These are phyloP conservation scores for Pagetopsis macropterus DNA, from an alignment of 2,797 vertebrate genomes.

Conservation along the genomic window DNA sequence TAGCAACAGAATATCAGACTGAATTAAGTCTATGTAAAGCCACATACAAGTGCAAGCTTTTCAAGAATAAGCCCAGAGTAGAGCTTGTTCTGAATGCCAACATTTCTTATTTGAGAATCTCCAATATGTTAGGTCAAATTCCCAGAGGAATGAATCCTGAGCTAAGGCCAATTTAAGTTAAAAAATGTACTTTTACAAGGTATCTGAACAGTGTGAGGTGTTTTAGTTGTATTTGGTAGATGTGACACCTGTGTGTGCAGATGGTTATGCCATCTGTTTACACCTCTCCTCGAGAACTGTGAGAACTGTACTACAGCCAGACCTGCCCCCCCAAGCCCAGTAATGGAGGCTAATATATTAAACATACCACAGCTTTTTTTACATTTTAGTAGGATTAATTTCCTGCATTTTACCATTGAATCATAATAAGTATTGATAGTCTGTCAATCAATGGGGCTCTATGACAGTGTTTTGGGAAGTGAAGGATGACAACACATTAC, in stretches of 20 bases:
- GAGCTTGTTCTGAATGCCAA: conserved; percentile 6
- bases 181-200: neutral
- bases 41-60: neutral
- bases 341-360: conserved; percentile 39
- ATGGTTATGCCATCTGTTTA: conserved; percentile 63
- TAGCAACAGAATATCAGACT: neutral
- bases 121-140: neutral
- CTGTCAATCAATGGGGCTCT: neutral
- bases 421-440: neutral
- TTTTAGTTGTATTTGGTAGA: conserved; percentile 24
- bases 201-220: conserved; percentile 19
- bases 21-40: neutral
- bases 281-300: conserved; percentile 44
- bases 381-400: neutral
- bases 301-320: conserved; percentile 34
- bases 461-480: neutral
- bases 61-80: neutral
- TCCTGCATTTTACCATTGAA: neutral
- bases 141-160: neutral
- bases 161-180: neutral
- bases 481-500: neutral
- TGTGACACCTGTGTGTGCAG: conserved; percentile 56
- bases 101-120: neutral
- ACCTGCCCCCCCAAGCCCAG: conserved; percentile 18
- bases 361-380: conserved; percentile 11